Conservation (phyloP, 2,113 vertebrate species). For the Erythrocercus mccallii region DNA sequence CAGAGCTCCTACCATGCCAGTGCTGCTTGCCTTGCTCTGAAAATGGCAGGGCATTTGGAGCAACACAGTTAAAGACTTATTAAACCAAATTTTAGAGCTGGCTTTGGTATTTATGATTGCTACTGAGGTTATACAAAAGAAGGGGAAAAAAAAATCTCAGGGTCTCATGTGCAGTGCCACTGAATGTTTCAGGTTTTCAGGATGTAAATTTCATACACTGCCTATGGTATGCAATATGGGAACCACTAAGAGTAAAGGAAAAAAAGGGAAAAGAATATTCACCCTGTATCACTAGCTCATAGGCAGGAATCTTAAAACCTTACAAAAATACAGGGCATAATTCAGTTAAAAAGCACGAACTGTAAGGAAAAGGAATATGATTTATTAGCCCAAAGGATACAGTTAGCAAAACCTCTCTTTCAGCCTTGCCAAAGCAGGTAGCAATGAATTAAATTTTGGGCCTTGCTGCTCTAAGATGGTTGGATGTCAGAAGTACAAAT, state of each 20-base stretch:
- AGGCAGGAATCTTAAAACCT: not conserved
- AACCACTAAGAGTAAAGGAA: not conserved
- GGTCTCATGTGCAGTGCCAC: not conserved
- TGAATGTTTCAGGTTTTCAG: not conserved
- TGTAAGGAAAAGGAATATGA: not conserved
- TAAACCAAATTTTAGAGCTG: not conserved
- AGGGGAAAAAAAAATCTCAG: rapidly evolving
- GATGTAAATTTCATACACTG: not conserved
- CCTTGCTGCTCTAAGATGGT: not conserved
- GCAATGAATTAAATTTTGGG: not conserved
- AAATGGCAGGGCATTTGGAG: not conserved
- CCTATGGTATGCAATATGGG: not conserved
- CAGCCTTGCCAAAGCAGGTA: not conserved
- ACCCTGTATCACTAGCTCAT: not conserved
- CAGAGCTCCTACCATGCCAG: not conserved
- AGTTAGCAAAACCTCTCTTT: not conserved
- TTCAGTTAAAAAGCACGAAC: not conserved
- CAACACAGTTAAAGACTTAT: not conserved
- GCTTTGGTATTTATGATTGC: not conserved
- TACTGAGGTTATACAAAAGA: not conserved
- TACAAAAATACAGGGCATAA: not conserved
- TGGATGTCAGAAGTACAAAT: not conserved
- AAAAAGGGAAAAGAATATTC: not conserved
- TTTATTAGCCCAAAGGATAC: not conserved
- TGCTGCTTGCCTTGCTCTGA: not conserved